Base-by-base conservation (phyloP, 2,888 invertebrate genomes). In the Diachrysia chrysitis region DNA sequence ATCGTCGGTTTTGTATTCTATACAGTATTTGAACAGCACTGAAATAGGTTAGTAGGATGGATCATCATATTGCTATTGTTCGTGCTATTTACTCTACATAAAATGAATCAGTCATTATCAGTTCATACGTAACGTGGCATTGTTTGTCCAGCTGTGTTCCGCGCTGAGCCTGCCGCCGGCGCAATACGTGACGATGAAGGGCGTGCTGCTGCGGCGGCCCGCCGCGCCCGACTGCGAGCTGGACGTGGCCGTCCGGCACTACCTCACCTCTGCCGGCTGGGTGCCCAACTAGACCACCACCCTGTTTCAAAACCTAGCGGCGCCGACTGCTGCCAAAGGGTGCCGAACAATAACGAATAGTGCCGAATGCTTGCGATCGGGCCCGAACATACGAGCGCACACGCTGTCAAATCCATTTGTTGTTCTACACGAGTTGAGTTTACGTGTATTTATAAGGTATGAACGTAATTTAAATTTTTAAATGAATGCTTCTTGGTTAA, bases 181-280 rank as follows among this genome's bases (percentile, higher is more conserved):
- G 68, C 98, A 98, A 91, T 99, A 98, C 95, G 96, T 98, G 83
- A 98, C 98, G 4, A 96, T 98, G 91, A 99, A 99, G 93, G 97
- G 98, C 16, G 96, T 98, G 82, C 96, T 98, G 74, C 96, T 99
- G 67, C 96, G 97, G 88, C 97, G 97, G 73, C 92, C 95, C 79
- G 79, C 88, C 7, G 81, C 88, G 3, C 85, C 89, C 54, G 92
- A 93, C 83, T 81, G 82, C 67, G 94, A 94, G 61, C 66, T 91
- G 2, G 95, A 94, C 83, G 76, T 85, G 62, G 85, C 93, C 57
- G 87, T 95, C 46, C 75, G 89, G 0, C 93, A 92, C 66, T 95
- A 95, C 85, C 87, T 95, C 51, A 91, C 89, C 78, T 73, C 88
- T 23, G 94, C 94, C 66, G 95, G 95, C 37, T 95, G 95, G 95